Evolutionary conservation across 92 coral and sea anemone genomes (phyloP).

Genomic region (Scolanthus callimorphus): DNA sequence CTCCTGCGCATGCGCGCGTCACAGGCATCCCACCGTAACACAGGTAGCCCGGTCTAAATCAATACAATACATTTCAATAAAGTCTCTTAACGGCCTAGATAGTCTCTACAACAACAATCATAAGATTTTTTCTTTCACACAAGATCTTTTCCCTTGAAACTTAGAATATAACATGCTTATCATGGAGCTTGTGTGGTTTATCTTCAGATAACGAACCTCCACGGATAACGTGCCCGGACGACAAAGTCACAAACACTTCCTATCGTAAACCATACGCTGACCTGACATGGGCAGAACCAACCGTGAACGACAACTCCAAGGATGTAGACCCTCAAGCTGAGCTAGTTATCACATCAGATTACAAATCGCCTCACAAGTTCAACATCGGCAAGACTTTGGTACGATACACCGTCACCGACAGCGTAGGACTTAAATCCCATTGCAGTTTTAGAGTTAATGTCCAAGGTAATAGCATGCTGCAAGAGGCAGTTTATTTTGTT

Average conservation of each 20-base stretch:
- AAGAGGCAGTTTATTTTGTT: too few relatives aligned
- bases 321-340: constrained; percentile 69
- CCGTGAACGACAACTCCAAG: constrained; percentile 65
- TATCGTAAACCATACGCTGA: constrained; percentile 52
- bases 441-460: constrained; percentile 65
- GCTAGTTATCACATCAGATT: constrained; percentile 47
- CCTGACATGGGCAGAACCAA: constrained; percentile 70
- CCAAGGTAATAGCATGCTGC: constrained; percentile 48
- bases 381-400: constrained; percentile 55
- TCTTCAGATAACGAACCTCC: constrained; percentile 57
- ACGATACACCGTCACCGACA: constrained; percentile 46
- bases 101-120: too few relatives aligned
- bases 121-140: too few relatives aligned
- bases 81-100: too few relatives aligned
- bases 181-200: too few relatives aligned
- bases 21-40: too few relatives aligned
- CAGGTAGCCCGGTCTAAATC: too few relatives aligned
- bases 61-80: too few relatives aligned
- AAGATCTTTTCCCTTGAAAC: too few relatives aligned
- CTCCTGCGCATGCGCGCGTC: too few relatives aligned
- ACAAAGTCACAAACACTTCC: constrained; percentile 36
- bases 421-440: constrained; percentile 29
- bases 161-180: too few relatives aligned
- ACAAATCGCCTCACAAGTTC: constrained; percentile 53
- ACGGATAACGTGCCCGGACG: constrained; percentile 49